Percentiles rank a stretch among this genome's conserved stretches.
Evolutionary conservation across 1,140 invertebrate species (phyloP).

Genomic region (Nylanderia fulva): DNA sequence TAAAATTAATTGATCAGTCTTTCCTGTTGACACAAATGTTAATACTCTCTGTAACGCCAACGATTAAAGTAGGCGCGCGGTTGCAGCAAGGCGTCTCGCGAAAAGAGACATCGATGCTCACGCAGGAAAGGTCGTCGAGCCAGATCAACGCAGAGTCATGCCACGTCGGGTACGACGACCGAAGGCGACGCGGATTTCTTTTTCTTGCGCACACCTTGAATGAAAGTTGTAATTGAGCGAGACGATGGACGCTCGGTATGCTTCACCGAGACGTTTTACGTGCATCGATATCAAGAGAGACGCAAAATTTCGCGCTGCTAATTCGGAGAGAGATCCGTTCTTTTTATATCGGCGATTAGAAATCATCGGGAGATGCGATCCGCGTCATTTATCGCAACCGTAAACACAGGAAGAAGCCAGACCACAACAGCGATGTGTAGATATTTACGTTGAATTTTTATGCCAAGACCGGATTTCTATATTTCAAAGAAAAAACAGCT

Average conservation of each 20-base stretch:
- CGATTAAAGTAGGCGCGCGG: conserved; percentile 53
- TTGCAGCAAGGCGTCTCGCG: conserved; percentile 34
- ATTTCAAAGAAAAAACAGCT: not conserved
- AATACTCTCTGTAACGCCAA: conserved; percentile 6
- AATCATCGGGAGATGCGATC: not conserved
- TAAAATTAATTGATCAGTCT: not conserved
- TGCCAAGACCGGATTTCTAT: not conserved
- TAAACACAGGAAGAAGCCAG: not conserved
- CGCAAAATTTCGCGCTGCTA: conserved; percentile 1
- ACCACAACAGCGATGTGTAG: not conserved
- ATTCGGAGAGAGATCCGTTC: conserved; percentile 44
- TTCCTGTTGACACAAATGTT: not conserved
- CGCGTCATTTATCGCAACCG: conserved; percentile 15
- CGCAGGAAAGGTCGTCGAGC: conserved; percentile 62
- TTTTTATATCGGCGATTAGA: conserved; percentile 28
- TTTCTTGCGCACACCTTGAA: conserved; percentile 58
- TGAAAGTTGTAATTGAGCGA: conserved; percentile 61
- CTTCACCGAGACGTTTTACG: not conserved
- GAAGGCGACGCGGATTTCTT: conserved; percentile 60
- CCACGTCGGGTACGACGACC: conserved; percentile 50
- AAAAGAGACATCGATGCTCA: conserved; percentile 69
- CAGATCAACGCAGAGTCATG: conserved; percentile 51
- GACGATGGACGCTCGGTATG: not conserved
- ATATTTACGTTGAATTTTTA: not conserved
- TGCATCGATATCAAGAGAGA: not conserved